Conservation (phyloP, 1,140 invertebrate genomes). For the Lepidurus arcticus region DNA sequence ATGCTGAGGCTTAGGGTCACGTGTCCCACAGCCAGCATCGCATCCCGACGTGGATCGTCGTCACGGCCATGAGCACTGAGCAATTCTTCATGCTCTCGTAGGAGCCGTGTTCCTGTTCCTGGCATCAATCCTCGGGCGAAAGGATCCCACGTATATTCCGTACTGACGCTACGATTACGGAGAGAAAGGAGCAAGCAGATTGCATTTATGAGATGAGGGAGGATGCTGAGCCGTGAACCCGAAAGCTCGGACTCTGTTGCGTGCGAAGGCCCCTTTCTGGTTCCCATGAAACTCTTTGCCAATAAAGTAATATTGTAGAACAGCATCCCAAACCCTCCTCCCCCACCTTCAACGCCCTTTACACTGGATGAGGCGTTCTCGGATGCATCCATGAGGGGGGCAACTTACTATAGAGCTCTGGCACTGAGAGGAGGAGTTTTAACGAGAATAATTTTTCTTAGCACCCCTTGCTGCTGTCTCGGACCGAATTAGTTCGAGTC, state of each 20-base stretch:
- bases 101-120: background rate
- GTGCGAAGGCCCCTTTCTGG: background rate
- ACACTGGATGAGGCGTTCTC: background rate
- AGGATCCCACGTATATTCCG: background rate
- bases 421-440: background rate
- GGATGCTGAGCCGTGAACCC: background rate
- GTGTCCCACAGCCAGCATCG: background rate
- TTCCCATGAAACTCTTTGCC: background rate
- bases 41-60: conserved; percentile 15
- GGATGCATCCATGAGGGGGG: background rate
- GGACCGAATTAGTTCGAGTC: conserved; percentile 13
- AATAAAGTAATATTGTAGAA: background rate
- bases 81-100: conserved; percentile 7
- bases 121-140: background rate
- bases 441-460: conserved; percentile 19
- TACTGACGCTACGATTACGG: background rate
- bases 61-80: conserved; percentile 9
- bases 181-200: conserved; percentile 10
- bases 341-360: background rate
- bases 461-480: conserved; percentile 9
- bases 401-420: background rate
- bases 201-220: background rate
- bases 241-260: background rate
- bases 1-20: conserved; percentile 13
- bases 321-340: conserved; percentile 12